Evolutionary conservation across 2,113 vertebrate genomes (phyloP).

Genomic region (Daboia siamensis): DNA sequence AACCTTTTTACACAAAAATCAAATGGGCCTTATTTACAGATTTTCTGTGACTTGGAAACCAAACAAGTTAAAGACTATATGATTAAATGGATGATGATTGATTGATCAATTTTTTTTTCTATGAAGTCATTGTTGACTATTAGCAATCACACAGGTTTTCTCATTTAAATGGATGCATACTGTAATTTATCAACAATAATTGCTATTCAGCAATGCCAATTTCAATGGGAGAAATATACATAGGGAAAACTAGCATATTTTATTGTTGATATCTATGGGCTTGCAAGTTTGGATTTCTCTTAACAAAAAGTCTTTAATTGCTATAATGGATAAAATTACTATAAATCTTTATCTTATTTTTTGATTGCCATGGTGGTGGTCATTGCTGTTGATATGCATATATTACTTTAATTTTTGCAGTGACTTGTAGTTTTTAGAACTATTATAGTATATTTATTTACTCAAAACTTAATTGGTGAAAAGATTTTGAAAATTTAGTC

Average conservation of each 20-base stretch:
- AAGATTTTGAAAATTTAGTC: neutral
- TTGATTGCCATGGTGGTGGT: neutral
- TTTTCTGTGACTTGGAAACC: neutral
- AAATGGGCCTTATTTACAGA: neutral
- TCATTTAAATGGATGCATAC: neutral
- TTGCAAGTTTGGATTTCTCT: neutral
- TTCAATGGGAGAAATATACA: neutral
- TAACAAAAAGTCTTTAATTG: neutral
- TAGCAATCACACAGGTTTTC: neutral
- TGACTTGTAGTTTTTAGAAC: neutral
- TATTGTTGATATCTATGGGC: neutral
- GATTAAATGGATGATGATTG: neutral
- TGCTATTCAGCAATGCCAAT: neutral
- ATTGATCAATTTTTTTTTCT: neutral
- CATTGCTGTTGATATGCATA: neutral
- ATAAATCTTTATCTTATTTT: neutral
- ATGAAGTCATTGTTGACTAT: neutral
- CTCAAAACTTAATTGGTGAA: neutral
- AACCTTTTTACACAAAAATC: neutral
- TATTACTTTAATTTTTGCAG: neutral
- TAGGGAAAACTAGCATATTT: neutral
- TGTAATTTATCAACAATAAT: neutral
- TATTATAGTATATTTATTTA: neutral
- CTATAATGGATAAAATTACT: neutral
- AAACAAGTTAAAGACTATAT: neutral